Evolutionary conservation across 2,113 vertebrate genomes (phyloP).

Genomic region (Emberiza fucata): DNA sequence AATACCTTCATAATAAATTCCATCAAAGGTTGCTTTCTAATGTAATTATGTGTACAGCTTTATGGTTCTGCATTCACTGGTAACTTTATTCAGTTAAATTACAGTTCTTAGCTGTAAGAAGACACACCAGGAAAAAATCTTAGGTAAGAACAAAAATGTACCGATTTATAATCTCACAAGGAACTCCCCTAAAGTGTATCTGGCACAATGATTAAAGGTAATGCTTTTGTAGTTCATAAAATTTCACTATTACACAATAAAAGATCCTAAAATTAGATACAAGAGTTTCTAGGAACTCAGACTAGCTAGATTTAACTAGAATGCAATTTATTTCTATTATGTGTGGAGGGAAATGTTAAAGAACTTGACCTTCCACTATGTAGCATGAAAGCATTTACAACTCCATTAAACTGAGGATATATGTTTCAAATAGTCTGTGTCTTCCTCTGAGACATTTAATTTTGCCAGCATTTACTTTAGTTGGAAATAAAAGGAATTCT

Average conservation of each 20-base stretch:
- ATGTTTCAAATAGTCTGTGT: background rate
- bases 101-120: background rate
- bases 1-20: background rate
- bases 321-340: background rate
- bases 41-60: background rate
- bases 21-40: background rate
- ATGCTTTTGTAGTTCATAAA: constrained; percentile 10
- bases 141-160: background rate
- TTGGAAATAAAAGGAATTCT: background rate
- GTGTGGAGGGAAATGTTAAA: background rate
- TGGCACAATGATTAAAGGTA: background rate
- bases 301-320: background rate
- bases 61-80: background rate
- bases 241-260: background rate
- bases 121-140: background rate
- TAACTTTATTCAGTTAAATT: background rate
- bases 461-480: background rate
- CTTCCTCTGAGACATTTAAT: background rate
- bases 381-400: background rate
- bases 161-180: background rate
- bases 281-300: constrained; percentile 13
- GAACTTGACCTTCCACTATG: background rate
- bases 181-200: background rate
- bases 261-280: background rate
- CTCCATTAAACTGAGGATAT: background rate